Percentiles rank a stretch among this genome's conserved stretches.
phyloP scores from a whole-genome alignment of 2,888 invertebrate species.

The Ptilodon capucinus region DNA sequence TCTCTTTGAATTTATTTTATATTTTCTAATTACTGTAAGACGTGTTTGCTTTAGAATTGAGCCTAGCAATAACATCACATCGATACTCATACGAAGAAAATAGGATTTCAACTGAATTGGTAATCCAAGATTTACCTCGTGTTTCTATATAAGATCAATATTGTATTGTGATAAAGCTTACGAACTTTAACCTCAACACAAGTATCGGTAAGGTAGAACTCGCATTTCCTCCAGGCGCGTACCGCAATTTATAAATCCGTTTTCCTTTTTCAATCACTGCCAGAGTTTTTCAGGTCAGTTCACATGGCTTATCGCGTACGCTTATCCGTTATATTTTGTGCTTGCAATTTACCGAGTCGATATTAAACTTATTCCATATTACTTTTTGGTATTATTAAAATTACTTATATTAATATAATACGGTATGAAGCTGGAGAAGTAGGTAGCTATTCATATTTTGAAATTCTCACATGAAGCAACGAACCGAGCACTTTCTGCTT shows the following conservation, averaged over 20 bases:
- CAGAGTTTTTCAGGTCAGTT: constrained; percentile 31
- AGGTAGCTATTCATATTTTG: too few relatives aligned
- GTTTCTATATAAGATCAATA: too few relatives aligned
- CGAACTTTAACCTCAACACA: neutral
- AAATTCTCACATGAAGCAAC: too few relatives aligned
- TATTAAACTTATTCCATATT: constrained; percentile 15
- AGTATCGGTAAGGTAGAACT: neutral
- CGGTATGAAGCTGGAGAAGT: too few relatives aligned
- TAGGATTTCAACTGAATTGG: too few relatives aligned
- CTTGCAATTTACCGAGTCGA: constrained; percentile 11
- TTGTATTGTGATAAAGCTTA: too few relatives aligned
- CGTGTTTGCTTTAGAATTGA: too few relatives aligned
- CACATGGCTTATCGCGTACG: constrained; percentile 18
- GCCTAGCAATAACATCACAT: too few relatives aligned
- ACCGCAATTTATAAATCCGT: constrained; percentile 24
- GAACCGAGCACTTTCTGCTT: too few relatives aligned
- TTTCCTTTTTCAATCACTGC: constrained; percentile 28
- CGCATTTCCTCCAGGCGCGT: neutral
- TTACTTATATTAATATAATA: neutral
- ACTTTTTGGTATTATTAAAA: constrained; percentile 7
- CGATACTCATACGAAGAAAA: too few relatives aligned
- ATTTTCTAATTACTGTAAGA: too few relatives aligned
- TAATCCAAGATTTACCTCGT: too few relatives aligned
- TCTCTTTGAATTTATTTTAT: neutral
- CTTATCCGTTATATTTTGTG: constrained; percentile 22